phyloP scores from a whole-genome alignment of 1,140 invertebrate species.

The Armadillidium nasatum region DNA sequence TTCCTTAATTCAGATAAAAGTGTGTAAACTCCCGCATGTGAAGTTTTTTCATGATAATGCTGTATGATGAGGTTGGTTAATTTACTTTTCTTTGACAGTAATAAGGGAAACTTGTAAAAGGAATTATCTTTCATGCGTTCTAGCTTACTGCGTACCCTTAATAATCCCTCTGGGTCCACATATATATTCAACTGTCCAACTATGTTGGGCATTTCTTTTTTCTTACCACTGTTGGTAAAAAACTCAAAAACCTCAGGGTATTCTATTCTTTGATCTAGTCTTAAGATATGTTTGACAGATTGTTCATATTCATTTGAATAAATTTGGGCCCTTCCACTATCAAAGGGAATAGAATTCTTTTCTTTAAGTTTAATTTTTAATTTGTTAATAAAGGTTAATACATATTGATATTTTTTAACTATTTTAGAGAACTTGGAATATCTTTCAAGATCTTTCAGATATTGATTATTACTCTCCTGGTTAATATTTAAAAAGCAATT shows the following conservation, averaged over 20 bases:
- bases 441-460: background rate
- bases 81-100: background rate
- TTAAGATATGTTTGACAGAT: too few species aligned
- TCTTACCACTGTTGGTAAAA: background rate
- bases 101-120: background rate
- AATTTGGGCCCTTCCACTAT: too few species aligned
- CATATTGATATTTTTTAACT: background rate
- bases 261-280: background rate
- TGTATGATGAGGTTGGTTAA: background rate
- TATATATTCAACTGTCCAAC: background rate
- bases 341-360: too few species aligned
- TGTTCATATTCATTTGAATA: too few species aligned
- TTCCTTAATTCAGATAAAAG: background rate
- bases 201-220: background rate
- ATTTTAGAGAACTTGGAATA: background rate
- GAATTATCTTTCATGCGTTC: background rate
- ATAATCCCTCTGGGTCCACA: background rate
- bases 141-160: background rate
- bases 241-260: background rate
- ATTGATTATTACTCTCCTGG: background rate
- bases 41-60: background rate
- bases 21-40: constrained; percentile 3
- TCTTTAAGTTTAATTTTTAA: background rate
- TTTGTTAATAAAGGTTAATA: background rate
- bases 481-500: background rate